Conservation (phyloP, 2,113 vertebrate species). For the Acanthisitta chloris region DNA sequence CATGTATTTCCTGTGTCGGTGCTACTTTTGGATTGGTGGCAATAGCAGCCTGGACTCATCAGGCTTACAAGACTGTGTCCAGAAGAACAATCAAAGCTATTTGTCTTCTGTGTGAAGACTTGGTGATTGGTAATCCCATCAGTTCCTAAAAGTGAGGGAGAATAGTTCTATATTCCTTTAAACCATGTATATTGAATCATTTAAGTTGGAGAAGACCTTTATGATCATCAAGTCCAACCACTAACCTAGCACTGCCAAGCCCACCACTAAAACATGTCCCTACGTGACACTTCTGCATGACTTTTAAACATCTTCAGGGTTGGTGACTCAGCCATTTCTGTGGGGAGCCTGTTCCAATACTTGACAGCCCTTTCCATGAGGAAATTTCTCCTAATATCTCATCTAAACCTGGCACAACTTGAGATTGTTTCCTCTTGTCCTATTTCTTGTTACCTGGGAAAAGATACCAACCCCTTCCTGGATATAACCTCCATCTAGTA, state of each 20-base stretch:
- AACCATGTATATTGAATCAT: not conserved
- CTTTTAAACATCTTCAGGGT: not conserved
- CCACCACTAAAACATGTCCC: not conserved
- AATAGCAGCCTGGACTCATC: not conserved
- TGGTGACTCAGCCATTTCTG: not conserved
- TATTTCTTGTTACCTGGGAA: accelerated
- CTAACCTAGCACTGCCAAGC: not conserved
- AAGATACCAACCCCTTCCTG: accelerated
- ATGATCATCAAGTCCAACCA: not conserved
- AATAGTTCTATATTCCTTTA: not conserved
- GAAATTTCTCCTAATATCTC: not conserved
- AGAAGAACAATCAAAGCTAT: not conserved
- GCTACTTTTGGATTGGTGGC: not conserved
- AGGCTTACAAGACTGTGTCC: not conserved
- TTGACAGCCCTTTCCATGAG: not conserved
- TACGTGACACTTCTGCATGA: accelerated
- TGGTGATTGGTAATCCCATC: not conserved
- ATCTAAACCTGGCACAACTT: not conserved
- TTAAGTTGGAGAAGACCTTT: not conserved
- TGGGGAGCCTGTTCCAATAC: not conserved
- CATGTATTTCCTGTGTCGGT: not conserved
- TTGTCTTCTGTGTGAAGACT: not conserved
- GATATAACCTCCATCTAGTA: not conserved
- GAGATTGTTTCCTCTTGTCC: not conserved
- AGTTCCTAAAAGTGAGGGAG: not conserved